Percentiles rank a stretch among this genome's conserved stretches.
Conservation (phyloP, 2,113 vertebrate genomes). For the Salvelinus fontinalis region DNA sequence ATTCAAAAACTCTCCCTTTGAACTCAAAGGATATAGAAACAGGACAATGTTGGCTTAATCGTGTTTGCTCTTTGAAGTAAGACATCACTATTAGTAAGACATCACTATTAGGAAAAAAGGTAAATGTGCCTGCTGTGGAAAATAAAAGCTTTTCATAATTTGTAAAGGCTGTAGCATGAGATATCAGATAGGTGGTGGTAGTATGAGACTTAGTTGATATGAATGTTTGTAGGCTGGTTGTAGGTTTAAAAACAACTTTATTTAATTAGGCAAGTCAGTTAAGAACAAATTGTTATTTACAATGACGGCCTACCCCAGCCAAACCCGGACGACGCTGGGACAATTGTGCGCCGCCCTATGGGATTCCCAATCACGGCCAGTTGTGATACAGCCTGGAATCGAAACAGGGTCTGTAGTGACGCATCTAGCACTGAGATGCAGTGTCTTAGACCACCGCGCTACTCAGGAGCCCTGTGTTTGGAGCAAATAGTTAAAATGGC, state of each 20-base stretch:
- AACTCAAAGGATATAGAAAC: constrained; percentile 77
- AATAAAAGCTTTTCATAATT: constrained; percentile 75
- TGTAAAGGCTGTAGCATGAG: constrained; percentile 62
- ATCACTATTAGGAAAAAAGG: constrained; percentile 79
- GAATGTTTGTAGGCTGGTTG: constrained; percentile 45
- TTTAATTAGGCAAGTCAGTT: too few species aligned
- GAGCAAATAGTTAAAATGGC: constrained; percentile 68
- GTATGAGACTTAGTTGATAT: constrained; percentile 50
- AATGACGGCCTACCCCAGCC: too few species aligned
- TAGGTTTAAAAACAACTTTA: constrained; percentile 48
- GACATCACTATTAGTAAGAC: constrained; percentile 79
- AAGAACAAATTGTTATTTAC: too few species aligned
- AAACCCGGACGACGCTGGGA: too few species aligned
- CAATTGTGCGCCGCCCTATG: too few species aligned
- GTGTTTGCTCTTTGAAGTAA: constrained; percentile 77
- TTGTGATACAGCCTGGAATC: too few species aligned
- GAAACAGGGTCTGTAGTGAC: too few species aligned
- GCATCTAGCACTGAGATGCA: too few species aligned
- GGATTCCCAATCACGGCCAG: too few species aligned
- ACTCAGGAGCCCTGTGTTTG: constrained; percentile 24
- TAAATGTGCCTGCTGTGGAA: constrained; percentile 71
- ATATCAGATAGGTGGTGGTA: constrained; percentile 65
- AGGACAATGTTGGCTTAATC: constrained; percentile 80
- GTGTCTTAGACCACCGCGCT: too few species aligned
- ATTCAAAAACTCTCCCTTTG: constrained; percentile 80